phyloP scores from a whole-genome alignment of 2,797 vertebrate species.

The Phrynocephalus guinanensis region DNA sequence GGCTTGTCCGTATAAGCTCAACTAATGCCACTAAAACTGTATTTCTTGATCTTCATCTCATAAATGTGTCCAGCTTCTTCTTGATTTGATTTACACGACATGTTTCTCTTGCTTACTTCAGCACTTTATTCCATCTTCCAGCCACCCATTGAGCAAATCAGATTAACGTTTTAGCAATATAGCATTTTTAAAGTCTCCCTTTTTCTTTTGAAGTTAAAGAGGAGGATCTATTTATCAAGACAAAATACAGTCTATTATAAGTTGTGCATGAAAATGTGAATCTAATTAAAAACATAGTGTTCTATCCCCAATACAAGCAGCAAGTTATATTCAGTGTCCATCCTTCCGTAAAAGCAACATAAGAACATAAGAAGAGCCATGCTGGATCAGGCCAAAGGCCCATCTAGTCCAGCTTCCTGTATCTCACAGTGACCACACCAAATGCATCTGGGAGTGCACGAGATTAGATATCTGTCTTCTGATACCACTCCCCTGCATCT shows the following conservation, averaged over 20 bases:
- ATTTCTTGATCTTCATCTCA: constrained; percentile 31
- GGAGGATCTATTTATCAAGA: constrained; percentile 23
- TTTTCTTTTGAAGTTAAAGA: constrained; percentile 3
- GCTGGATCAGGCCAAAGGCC: too few species aligned
- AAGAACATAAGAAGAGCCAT: neutral
- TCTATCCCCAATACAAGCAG: neutral
- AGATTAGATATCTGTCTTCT: too few species aligned
- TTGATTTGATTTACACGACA: constrained; percentile 35
- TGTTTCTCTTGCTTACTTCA: constrained; percentile 40
- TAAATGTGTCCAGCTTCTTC: constrained; percentile 26
- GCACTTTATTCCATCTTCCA: constrained; percentile 22
- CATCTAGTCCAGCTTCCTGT: too few species aligned
- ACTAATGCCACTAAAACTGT: constrained; percentile 27
- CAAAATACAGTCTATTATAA: constrained; percentile 14
- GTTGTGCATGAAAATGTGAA: constrained; percentile 20
- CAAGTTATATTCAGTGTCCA: neutral
- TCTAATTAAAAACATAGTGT: constrained; percentile 11
- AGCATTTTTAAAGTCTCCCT: neutral
- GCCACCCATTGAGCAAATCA: constrained; percentile 26
- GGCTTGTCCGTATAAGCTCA: constrained; percentile 37
- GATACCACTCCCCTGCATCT: too few species aligned
- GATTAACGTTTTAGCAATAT: constrained; percentile 42
- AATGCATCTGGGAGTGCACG: too few species aligned
- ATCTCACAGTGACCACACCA: too few species aligned
- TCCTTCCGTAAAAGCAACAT: neutral